Evolutionary conservation across 2,888 invertebrate species (phyloP), one percentile per base, ranked within the genome.

Genomic region (Tetragonula carbonaria): DNA sequence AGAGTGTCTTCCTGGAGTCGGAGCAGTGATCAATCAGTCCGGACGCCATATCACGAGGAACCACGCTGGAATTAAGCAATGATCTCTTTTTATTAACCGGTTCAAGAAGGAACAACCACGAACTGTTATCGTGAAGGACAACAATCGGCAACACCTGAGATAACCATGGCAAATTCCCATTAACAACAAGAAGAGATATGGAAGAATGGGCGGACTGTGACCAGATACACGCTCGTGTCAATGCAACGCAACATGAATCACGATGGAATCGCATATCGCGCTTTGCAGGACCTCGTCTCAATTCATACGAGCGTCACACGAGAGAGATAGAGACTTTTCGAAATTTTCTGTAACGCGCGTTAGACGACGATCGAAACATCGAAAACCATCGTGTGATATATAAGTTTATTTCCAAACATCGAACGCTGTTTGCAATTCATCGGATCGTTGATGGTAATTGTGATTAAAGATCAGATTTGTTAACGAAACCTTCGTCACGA

Each of bases 1-100:
- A 71, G 78, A 82, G 59, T 38, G 77, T 84, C 72, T 65, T 67
- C 57, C 74, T 53, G 75, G 66, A 73, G 53, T 63, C 74, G 79
- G 79, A 82, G 73, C 74, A 72, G 59, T 72, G 59, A 77, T 33
- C 82, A 80, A 77, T 87, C 85, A 90, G 84, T 90, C 89, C 86
- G 91, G 92, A 93, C 93, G 93, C 93, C 93, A 94, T 94, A 94
- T 94, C 93, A 93, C 86, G 76, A 74, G 82, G 71, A 86, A 77
- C 65, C 90, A 91, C 88, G 91, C 91, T 92, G 91, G 92, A 92
- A 92, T 91, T 91, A 92, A 92, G 88, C 90, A 93, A 92, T 92
- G 93, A 94, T 93, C 93, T 94, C 93, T 91, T 91, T 45, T 87
- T 33, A 82, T 80, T 66, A 78, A 77, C 18, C 57, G 76, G 76